Evolutionary conservation across 2,888 invertebrate genomes (phyloP).

Genomic region (Stratiomys singularior): DNA sequence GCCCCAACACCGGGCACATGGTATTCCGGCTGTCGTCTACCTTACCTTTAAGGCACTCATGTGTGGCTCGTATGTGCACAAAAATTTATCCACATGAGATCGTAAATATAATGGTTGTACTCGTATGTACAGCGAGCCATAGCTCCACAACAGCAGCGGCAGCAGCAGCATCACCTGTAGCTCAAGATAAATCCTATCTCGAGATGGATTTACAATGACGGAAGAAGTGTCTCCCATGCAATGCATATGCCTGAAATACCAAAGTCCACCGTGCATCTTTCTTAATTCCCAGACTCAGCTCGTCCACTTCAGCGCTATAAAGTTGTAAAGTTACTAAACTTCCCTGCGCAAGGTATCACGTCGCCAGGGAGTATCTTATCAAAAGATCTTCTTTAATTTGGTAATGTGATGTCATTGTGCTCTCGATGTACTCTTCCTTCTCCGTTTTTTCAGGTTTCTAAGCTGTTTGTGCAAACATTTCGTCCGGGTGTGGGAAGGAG

Average conservation of each 20-base stretch:
- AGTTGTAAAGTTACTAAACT: not conserved
- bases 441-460: not conserved
- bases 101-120: conserved; percentile 9
- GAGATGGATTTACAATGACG: not conserved
- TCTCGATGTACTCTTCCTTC: too few relatives aligned
- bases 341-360: not conserved
- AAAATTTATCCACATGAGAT: conserved; percentile 16
- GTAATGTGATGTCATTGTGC: not conserved
- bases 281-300: not conserved
- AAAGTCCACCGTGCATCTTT: not conserved
- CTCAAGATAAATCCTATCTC: not conserved
- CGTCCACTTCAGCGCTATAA: not conserved
- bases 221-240: conserved; percentile 9
- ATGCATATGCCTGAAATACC: not conserved
- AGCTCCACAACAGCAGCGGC: not conserved
- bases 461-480: not conserved
- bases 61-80: conserved; percentile 26
- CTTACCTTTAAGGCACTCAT: not conserved
- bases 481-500: too few relatives aligned
- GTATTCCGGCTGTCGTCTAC: not conserved
- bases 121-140: not conserved
- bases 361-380: conserved; percentile 15
- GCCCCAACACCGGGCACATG: conserved; percentile 28
- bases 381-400: conserved; percentile 21
- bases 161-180: conserved; percentile 18